Conservation (phyloP, 1,140 invertebrate genomes). For the Liolophura sinensis region DNA sequence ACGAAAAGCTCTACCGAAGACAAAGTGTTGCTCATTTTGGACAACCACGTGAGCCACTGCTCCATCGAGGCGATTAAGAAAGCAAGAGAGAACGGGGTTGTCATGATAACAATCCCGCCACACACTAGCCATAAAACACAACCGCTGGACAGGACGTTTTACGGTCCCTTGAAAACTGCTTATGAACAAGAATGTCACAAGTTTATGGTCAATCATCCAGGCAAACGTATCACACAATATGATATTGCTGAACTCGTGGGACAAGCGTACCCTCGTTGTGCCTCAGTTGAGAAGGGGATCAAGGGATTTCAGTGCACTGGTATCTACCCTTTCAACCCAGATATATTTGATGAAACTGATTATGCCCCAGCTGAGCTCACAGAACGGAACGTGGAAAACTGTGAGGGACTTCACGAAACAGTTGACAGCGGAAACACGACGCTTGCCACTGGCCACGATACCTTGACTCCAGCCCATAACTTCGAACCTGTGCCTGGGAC, state of each 20-base stretch:
- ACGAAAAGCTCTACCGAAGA: constrained; percentile 35
- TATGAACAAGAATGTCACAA: constrained; percentile 55
- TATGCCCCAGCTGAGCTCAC: constrained; percentile 2
- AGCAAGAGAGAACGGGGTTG: constrained; percentile 24
- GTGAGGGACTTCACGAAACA: no score
- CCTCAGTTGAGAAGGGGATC: constrained; percentile 4
- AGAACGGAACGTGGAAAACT: no score
- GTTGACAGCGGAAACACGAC: no score
- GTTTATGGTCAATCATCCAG: constrained; percentile 57
- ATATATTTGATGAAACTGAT: constrained; percentile 6
- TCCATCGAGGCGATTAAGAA: constrained; percentile 35
- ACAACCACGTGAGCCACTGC: constrained; percentile 26
- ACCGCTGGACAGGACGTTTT: constrained; percentile 19
- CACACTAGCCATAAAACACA: constrained; percentile 24
- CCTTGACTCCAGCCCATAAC: no score
- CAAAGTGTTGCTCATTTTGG: constrained; percentile 17
- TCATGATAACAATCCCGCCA: constrained; percentile 23
- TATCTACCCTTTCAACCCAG: constrained; percentile 4
- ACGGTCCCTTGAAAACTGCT: constrained; percentile 25
- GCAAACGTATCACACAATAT: constrained; percentile 61
- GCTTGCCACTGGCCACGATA: no score
- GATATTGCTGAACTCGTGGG: constrained; percentile 44
- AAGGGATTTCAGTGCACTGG: constrained; percentile 6
- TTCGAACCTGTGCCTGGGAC: no score
- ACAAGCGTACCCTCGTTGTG: neutral